Percentiles rank a stretch among this genome's conserved stretches.
phyloP scores from a whole-genome alignment of 2,888 invertebrate genomes.

The Noctua comes region DNA sequence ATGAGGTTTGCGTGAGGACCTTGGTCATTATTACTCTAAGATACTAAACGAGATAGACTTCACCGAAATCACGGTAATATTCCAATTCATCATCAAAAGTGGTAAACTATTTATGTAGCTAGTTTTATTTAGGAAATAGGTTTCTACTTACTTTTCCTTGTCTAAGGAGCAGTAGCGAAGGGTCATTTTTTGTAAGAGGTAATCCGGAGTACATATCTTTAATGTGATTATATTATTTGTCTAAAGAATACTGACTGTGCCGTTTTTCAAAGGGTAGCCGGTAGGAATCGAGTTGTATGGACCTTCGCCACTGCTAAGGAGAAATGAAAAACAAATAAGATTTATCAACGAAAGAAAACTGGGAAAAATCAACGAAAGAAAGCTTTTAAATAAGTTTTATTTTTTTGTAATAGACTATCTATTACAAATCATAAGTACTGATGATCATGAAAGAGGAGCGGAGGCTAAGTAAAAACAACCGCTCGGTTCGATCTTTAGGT shows the following conservation, averaged over 20 bases:
- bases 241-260: too few relatives aligned
- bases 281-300: too few relatives aligned
- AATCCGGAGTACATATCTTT: too few relatives aligned
- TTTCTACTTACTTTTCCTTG: background rate
- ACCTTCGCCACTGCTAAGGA: too few relatives aligned
- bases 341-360: background rate
- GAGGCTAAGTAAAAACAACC: too few relatives aligned
- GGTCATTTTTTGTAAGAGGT: too few relatives aligned
- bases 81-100: background rate
- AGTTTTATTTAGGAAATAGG: background rate
- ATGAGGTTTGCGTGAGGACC: conserved; percentile 28
- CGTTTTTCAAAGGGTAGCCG: too few relatives aligned
- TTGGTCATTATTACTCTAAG: conserved; percentile 16
- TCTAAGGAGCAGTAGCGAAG: too few relatives aligned
- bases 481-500: too few relatives aligned
- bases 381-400: background rate
- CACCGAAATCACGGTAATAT: background rate
- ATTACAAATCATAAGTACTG: background rate
- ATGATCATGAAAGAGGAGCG: background rate
- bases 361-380: too few relatives aligned
- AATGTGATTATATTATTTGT: too few relatives aligned
- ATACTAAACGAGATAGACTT: background rate
- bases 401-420: background rate
- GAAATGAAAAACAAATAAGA: background rate
- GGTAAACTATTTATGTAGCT: background rate